Evolutionary conservation across 1,140 invertebrate species (phyloP).

Genomic region (Chrysomallon squamiferum): DNA sequence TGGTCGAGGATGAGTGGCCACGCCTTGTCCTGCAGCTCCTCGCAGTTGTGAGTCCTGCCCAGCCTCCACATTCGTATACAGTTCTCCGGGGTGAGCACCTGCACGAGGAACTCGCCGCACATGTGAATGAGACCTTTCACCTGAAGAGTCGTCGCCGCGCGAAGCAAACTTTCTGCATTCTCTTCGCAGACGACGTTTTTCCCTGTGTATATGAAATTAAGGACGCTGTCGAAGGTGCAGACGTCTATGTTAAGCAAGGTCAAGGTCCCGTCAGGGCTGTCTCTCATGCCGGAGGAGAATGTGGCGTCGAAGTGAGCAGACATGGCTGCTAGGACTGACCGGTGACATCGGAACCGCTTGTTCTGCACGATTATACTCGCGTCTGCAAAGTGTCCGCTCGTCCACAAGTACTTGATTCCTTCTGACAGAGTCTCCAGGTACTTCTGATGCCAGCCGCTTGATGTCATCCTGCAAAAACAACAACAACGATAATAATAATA

Average conservation of each 20-base stretch:
- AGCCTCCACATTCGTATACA: slow-evolving; percentile 45
- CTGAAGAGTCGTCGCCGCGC: slow-evolving; percentile 43
- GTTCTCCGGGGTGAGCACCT: slow-evolving; percentile 35
- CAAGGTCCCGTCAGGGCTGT: slow-evolving; percentile 38
- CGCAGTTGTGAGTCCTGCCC: slow-evolving; percentile 39
- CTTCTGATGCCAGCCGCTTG: slow-evolving; percentile 26
- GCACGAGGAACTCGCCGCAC: slow-evolving; percentile 43
- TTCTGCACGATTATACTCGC: slow-evolving; percentile 31
- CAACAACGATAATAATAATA: not conserved
- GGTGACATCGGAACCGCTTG: slow-evolving; percentile 37
- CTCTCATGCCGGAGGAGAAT: slow-evolving; percentile 44
- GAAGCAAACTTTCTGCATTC: slow-evolving; percentile 42
- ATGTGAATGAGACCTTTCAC: slow-evolving; percentile 38
- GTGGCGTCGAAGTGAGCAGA: slow-evolving; percentile 44
- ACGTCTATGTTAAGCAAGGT: slow-evolving; percentile 37
- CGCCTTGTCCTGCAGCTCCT: slow-evolving; percentile 30
- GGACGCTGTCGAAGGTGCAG: slow-evolving; percentile 41
- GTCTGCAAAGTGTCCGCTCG: slow-evolving; percentile 30
- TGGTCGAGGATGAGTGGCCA: slow-evolving; percentile 40
- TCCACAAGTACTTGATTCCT: slow-evolving; percentile 25
- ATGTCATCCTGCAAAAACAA: not conserved
- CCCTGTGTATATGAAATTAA: slow-evolving; percentile 48
- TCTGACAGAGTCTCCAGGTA: slow-evolving; percentile 26
- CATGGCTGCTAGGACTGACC: slow-evolving; percentile 34
- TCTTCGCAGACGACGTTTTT: slow-evolving; percentile 36